Base-by-base conservation (phyloP, 2,888 invertebrate species). In the Andrena marginata region DNA sequence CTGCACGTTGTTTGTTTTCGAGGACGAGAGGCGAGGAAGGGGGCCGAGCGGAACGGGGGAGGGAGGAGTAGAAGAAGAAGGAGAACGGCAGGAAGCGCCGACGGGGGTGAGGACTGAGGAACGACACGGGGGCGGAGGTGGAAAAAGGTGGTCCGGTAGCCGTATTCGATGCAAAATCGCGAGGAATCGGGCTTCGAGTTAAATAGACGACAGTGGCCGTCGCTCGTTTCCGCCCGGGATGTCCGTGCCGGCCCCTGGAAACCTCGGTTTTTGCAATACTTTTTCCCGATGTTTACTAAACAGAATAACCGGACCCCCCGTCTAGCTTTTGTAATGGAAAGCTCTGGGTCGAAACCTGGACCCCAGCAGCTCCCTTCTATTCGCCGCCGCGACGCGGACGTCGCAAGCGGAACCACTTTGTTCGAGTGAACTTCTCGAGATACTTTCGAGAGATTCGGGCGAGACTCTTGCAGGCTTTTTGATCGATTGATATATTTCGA, bases 1-100 rank as follows among this genome's bases (percentile, higher is more conserved):
- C 83, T 78, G 86, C 79, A 85, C 82, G 87, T 80, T 89, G 89
- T 89, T 90, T 90, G 90, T 89, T 88, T 90, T 89, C 86, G 80
- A 72, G 77, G 73, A 77, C 75, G 70, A 73, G 79, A 49, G 69
- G 42, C 56, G 70, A 35, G 49, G 65, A 29, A 73, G 69, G 51
- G 8, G 35, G n/a, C 3, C 2, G 10, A 42, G 13, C 5, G n/a
- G 51, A 6, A 29, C 29, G 54, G 7, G 64, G 48, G 33, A 26
- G 48, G 69, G 42, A 56, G 42, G 16, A 48, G 70, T 54, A 62
- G 77, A 60, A 31, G 77, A 76, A 35, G 63, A 29, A 48, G 63
- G 29, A 42, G 64, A 70, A 63, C 35, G 35, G 10, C 8, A 56
- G 63, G 56, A 49, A 76, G 69, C 23, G 69, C 26, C 63, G 8